phyloP scores from a whole-genome alignment of 2,113 vertebrate species.

The Solea senegalensis region DNA sequence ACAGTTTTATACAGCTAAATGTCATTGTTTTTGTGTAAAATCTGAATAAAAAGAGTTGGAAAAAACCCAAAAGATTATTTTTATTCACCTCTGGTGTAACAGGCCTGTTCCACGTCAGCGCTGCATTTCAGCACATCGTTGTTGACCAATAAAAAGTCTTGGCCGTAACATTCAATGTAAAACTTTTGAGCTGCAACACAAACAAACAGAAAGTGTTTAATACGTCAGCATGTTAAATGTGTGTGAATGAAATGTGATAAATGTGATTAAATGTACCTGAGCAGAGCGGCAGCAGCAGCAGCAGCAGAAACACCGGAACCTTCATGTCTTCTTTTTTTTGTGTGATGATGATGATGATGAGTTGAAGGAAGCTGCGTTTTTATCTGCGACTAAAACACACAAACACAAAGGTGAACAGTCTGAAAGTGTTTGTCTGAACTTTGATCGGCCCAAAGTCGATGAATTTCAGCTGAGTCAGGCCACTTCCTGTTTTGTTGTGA shows the following conservation, averaged over 20 bases:
- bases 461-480: too few species aligned
- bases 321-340: conserved; percentile 28
- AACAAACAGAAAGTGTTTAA: not conserved
- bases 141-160: conserved; percentile 71
- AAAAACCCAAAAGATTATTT: too few species aligned
- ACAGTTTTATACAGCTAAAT: too few species aligned
- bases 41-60: too few species aligned
- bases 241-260: not conserved
- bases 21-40: too few species aligned
- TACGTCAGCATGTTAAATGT: not conserved
- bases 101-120: conserved; percentile 63
- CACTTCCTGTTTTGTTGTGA: too few species aligned
- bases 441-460: too few species aligned
- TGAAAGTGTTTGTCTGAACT: too few species aligned
- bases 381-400: conserved; percentile 22
- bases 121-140: conserved; percentile 61
- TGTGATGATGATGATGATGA: not conserved
- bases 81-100: conserved; percentile 74
- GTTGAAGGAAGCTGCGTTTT: not conserved
- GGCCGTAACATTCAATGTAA: conserved; percentile 68
- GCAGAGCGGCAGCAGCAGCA: conserved; percentile 43
- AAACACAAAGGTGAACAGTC: conserved; percentile 1
- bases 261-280: conserved; percentile 33
- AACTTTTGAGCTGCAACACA: conserved; percentile 24
- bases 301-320: conserved; percentile 36